Percentiles rank a stretch among this genome's conserved stretches.
These are phyloP conservation scores for Wasmannia auropunctata DNA, from an alignment of 1,140 invertebrate genomes.

Conservation along the genomic window DNA sequence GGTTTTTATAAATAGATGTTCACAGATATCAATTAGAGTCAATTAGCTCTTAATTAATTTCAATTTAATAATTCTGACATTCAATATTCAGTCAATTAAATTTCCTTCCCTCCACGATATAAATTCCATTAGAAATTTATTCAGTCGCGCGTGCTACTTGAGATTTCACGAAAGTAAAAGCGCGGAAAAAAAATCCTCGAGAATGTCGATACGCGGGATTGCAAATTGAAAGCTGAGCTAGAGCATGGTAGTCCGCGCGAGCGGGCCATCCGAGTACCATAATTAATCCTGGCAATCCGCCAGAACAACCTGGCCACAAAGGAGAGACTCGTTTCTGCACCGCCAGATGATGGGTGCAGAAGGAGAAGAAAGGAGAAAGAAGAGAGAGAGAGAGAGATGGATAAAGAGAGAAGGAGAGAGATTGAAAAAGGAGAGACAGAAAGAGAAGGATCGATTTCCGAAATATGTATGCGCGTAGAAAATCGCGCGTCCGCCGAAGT, in stretches of 20 bases:
- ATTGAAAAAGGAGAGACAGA: no score
- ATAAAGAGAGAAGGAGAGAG: not conserved
- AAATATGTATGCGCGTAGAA: slow-evolving; percentile 65
- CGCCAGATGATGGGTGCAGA: not conserved
- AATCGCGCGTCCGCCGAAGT: slow-evolving; percentile 52
- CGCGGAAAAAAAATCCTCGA: slow-evolving; percentile 13
- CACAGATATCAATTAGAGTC: not conserved
- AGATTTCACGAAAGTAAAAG: not conserved
- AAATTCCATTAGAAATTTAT: not conserved
- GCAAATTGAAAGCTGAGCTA: slow-evolving; percentile 53
- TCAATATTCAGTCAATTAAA: not conserved
- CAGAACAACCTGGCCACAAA: slow-evolving; percentile 65
- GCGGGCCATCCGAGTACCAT: slow-evolving; percentile 62
- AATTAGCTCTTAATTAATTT: not conserved
- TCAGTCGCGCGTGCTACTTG: not conserved
- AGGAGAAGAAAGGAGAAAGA: not conserved
- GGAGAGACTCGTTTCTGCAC: slow-evolving; percentile 41
- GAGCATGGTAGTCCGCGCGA: slow-evolving; percentile 51
- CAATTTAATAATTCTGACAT: not conserved
- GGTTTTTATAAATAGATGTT: not conserved
- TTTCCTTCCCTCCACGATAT: not conserved
- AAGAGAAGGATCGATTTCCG: slow-evolving; percentile 27
- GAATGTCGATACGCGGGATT: slow-evolving; percentile 1
- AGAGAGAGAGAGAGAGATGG: not conserved
- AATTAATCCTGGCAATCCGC: slow-evolving; percentile 79